Conservation (phyloP, 2,113 vertebrate genomes). For the Sturnira hondurensis region DNA sequence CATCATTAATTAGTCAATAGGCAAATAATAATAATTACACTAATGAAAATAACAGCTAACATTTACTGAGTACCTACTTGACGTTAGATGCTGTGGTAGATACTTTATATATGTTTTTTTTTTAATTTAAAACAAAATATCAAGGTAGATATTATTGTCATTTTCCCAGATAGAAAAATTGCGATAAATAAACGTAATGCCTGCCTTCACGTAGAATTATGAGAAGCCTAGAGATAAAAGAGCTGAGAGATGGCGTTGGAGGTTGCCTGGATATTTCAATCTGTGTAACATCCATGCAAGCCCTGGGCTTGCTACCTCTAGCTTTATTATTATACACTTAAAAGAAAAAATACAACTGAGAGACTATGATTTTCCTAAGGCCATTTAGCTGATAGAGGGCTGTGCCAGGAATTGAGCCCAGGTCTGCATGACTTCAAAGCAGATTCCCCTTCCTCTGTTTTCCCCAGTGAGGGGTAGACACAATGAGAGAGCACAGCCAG, state of each 20-base stretch:
- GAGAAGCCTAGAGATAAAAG: not conserved
- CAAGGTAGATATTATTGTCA: not conserved
- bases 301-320: not conserved
- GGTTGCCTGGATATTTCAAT: not conserved
- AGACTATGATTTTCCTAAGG: not conserved
- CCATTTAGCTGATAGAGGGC: not conserved
- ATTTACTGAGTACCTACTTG: conserved; percentile 30
- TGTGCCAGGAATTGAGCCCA: not conserved
- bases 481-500: not conserved
- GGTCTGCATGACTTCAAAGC: not conserved
- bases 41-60: conserved; percentile 61
- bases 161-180: not conserved
- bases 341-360: conserved; percentile 14
- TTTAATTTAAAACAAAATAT: not conserved
- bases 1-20: conserved; percentile 64
- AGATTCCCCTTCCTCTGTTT: not conserved
- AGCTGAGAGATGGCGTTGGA: not conserved
- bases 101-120: not conserved
- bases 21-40: conserved; percentile 54
- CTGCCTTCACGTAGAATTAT: not conserved
- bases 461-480: not conserved
- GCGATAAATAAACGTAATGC: not conserved
- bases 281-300: not conserved
- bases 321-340: not conserved
- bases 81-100: not conserved